These are phyloP conservation scores for Anguilla anguilla DNA, from an alignment of 2,797 vertebrate species.

Conservation along the genomic window DNA sequence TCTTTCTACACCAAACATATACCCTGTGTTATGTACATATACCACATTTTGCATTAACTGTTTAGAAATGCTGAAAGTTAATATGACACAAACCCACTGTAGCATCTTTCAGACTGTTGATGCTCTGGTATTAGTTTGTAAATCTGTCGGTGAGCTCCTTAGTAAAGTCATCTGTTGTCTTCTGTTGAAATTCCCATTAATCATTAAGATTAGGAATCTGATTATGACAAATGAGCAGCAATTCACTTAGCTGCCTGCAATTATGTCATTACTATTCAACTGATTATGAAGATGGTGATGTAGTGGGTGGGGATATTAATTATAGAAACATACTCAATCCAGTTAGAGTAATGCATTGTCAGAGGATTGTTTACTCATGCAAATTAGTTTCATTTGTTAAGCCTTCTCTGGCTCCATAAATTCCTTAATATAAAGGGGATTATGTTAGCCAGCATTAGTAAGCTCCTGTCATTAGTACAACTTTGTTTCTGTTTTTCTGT, in stretches of 20 bases:
- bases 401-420: neutral
- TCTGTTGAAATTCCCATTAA: neutral
- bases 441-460: neutral
- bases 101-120: neutral
- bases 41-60: neutral
- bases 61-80: neutral
- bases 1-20: neutral
- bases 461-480: neutral
- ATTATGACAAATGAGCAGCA: neutral
- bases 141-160: neutral
- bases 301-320: neutral
- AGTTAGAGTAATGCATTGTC: neutral
- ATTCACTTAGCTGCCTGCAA: neutral
- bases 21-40: neutral
- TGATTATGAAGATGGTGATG: neutral
- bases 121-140: neutral
- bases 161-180: neutral
- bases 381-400: neutral
- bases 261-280: neutral
- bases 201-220: neutral
- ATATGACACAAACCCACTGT: neutral
- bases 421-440: neutral
- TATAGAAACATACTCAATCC: constrained; percentile 7
- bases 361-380: neutral
- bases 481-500: neutral